Percentiles rank a stretch among this genome's conserved stretches.
Evolutionary conservation across 2,797 vertebrate genomes (phyloP).

Genomic region (Pipistrellus pipistrellus): DNA sequence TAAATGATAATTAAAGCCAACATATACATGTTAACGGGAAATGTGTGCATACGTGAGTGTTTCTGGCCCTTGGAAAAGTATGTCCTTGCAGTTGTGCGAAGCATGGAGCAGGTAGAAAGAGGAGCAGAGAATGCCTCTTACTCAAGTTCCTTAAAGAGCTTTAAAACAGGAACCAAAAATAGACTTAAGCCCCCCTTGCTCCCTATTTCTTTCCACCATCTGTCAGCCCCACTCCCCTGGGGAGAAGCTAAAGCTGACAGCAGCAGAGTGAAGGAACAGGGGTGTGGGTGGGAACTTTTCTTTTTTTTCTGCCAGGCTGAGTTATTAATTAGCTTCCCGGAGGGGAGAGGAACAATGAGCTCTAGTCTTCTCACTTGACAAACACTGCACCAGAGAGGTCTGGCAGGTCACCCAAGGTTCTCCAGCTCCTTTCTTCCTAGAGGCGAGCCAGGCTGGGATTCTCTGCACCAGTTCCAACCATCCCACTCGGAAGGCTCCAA

Average conservation of each 20-base stretch:
- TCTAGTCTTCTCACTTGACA: constrained; percentile 64
- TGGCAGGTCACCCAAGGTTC: constrained; percentile 28
- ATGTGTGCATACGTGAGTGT: background rate
- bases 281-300: constrained; percentile 63
- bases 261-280: constrained; percentile 55
- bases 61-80: background rate
- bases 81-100: background rate
- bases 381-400: constrained; percentile 53
- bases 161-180: constrained; percentile 73
- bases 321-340: constrained; percentile 73
- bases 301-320: constrained; percentile 70
- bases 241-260: constrained; percentile 74
- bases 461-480: background rate
- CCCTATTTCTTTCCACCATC: constrained; percentile 72
- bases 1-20: constrained; percentile 7
- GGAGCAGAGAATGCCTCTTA: constrained; percentile 37
- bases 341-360: constrained; percentile 27
- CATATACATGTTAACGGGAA: background rate
- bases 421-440: background rate
- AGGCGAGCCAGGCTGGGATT: constrained; percentile 20
- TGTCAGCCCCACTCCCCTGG: constrained; percentile 74
- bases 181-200: constrained; percentile 72
- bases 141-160: constrained; percentile 65
- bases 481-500: too few relatives aligned
- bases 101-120: background rate